phyloP scores from a whole-genome alignment of 2,888 invertebrate species.

The Didymodactylos carnosus region DNA sequence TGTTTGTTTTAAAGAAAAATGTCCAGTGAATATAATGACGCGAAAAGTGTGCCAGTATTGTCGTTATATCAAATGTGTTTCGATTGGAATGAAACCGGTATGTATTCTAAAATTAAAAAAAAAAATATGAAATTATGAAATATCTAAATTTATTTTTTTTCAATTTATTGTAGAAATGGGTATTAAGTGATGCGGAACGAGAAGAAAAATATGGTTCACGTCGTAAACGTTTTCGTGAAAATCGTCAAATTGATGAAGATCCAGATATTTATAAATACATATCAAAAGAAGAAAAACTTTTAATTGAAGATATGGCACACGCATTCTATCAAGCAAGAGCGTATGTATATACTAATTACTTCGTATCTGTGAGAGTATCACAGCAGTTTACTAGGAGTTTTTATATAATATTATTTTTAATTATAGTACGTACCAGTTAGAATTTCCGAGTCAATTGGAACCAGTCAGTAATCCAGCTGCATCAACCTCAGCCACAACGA shows the following conservation, averaged over 20 bases:
- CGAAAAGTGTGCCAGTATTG: constrained; percentile 13
- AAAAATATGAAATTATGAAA: background rate
- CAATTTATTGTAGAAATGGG: background rate
- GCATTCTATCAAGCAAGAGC: background rate
- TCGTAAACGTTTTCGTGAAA: constrained; percentile 1
- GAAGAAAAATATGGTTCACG: constrained; percentile 11
- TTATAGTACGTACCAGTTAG: background rate
- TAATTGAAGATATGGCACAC: background rate
- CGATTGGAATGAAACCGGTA: constrained; percentile 12
- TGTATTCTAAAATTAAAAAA: no score
- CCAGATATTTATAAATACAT: background rate
- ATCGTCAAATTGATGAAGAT: background rate
- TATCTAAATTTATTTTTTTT: no score
- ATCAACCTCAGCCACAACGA: background rate
- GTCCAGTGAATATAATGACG: constrained; percentile 7
- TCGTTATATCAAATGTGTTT: constrained; percentile 5
- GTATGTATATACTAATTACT: background rate
- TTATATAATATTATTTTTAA: background rate
- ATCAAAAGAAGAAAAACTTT: background rate
- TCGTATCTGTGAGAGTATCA: background rate
- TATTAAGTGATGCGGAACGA: constrained; percentile 9
- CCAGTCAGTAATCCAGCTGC: background rate
- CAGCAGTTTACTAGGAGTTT: no score
- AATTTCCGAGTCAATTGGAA: background rate
- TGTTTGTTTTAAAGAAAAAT: background rate